Base-by-base conservation (phyloP, 2,888 invertebrate species). In the Apamea monoglypha region DNA sequence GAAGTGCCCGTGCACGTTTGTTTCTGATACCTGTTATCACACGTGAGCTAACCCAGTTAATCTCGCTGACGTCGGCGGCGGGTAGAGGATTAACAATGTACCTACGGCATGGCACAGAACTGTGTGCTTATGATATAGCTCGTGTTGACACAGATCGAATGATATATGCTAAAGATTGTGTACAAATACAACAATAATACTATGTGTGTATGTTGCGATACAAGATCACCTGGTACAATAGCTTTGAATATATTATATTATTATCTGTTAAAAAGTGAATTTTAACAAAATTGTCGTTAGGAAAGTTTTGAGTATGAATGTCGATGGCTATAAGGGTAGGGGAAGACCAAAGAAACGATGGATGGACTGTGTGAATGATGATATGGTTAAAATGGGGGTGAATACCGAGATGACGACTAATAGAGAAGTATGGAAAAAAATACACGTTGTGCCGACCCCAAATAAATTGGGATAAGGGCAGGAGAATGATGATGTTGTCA, bases 21-120 rank as follows among this genome's bases (percentile, higher is more conserved):
- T 74, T 81, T 66, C 61, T 82, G 82, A 80, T 86, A 84, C 53
- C 76, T 82, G 84, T 90, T 91, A 90, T 91, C 90, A 80, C 81
- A 80, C 83, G 83, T 79, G 85, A 86, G 81, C 74, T 80, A 85
- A 82, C 82, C 71, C 72, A 36, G 78, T 44, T 91, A 90, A 90
- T 90, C 91, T 85, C 44, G 53, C 64, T 87, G 89, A 85, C 86
- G 90, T 85, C 80, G 84, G 50, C 74, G 64, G 80, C 80, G 77
- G 73, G 81, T 87, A 68, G 80, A 86, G 88, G 90, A 92, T 92
- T 89, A 90, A 79, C 84, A 87, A 88, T 89, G 90, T 90, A 88
- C 79, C 71, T 81, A 74, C 77, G 80, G 83, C 81, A 74, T 76
- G 80, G 71, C 82, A 90, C 87, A 90, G 71, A 72, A 74, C 66